These are phyloP conservation scores for Mesorhabditis spiculigera DNA, from an alignment of 2,888 invertebrate genomes.

Conservation along the genomic window DNA sequence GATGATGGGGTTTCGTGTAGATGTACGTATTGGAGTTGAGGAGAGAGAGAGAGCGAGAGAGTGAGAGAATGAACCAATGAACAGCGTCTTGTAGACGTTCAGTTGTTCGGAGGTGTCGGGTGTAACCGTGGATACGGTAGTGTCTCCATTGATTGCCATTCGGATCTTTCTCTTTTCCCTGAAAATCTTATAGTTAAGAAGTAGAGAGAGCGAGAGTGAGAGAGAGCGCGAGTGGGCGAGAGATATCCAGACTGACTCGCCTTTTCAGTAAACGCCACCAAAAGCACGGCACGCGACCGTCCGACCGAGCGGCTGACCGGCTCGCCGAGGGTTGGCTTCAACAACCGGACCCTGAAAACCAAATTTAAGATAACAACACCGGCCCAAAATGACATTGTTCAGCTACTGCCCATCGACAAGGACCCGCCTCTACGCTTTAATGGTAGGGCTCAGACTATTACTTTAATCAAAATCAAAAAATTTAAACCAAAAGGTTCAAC, in stretches of 20 bases:
- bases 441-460: not conserved
- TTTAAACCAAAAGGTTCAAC: not conserved
- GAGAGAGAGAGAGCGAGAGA: too few relatives aligned
- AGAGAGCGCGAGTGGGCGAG: too few relatives aligned
- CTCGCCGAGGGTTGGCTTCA: not conserved
- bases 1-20: slow-evolving; percentile 34
- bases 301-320: not conserved
- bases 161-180: slow-evolving; percentile 21
- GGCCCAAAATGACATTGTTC: not conserved
- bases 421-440: not conserved
- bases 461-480: not conserved
- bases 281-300: slow-evolving; percentile 6
- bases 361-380: not conserved
- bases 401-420: slow-evolving; percentile 6
- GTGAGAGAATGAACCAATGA: slow-evolving; percentile 19
- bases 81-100: slow-evolving; percentile 38
- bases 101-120: slow-evolving; percentile 36
- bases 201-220: too few relatives aligned
- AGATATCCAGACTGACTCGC: not conserved
- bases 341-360: not conserved
- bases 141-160: slow-evolving; percentile 31
- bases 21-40: slow-evolving; percentile 10
- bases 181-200: not conserved
- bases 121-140: slow-evolving; percentile 26
- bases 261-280: slow-evolving; percentile 1